Evolutionary conservation across 2,888 invertebrate genomes (phyloP).

Genomic region (Microdon myrmicae): DNA sequence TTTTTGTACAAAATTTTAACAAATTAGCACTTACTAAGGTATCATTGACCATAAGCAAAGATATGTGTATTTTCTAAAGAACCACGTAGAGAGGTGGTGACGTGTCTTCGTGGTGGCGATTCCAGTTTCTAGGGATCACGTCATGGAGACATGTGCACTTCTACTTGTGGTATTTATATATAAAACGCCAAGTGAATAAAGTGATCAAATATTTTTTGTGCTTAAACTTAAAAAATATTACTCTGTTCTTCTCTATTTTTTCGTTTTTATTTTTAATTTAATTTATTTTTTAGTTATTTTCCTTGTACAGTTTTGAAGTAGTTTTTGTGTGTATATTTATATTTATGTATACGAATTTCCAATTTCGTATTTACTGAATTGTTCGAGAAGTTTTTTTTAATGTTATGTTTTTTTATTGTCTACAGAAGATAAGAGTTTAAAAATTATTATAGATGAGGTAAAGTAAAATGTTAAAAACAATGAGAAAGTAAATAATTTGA

Average conservation of each 20-base stretch:
- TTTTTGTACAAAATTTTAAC: slow-evolving; percentile 50
- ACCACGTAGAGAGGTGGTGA: not conserved
- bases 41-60: slow-evolving; percentile 12
- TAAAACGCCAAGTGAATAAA: slow-evolving; percentile 35
- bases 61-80: slow-evolving; percentile 31
- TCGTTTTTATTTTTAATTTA: slow-evolving; percentile 30
- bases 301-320: slow-evolving; percentile 35
- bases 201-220: slow-evolving; percentile 2
- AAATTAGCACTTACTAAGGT: slow-evolving; percentile 36
- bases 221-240: too few species aligned
- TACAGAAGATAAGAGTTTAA: slow-evolving; percentile 1
- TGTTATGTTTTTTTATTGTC: slow-evolving; percentile 18
- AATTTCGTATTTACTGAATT: slow-evolving; percentile 37
- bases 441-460: too few species aligned
- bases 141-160: slow-evolving; percentile 2
- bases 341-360: slow-evolving; percentile 20
- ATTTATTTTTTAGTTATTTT: not conserved
- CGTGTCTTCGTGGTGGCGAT: too few species aligned
- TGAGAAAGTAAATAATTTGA: slow-evolving; percentile 23
- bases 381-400: slow-evolving; percentile 25
- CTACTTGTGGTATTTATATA: slow-evolving; percentile 22
- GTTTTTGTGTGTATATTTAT: slow-evolving; percentile 15
- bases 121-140: too few species aligned
- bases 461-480: too few species aligned
- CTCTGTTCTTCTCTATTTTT: slow-evolving; percentile 5